Conservation (phyloP, 2,797 vertebrate genomes). For the Propithecus perrieri region DNA sequence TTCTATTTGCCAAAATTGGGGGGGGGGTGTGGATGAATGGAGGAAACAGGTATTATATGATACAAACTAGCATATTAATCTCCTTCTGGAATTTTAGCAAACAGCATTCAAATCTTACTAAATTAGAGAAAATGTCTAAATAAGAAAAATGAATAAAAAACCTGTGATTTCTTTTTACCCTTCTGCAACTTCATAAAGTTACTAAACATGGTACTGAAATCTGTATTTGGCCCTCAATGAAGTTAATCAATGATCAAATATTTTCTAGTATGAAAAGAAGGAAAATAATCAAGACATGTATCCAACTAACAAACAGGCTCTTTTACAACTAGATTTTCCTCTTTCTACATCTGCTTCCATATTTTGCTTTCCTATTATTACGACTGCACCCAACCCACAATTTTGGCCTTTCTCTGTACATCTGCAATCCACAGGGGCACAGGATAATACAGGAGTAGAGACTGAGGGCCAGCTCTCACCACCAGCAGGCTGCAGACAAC, state of each 20-base stretch:
- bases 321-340: background rate
- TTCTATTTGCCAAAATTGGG: background rate
- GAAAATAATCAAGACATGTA: background rate
- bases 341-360: background rate
- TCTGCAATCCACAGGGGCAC: background rate
- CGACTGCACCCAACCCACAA: background rate
- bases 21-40: background rate
- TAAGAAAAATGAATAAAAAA: background rate
- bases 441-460: background rate
- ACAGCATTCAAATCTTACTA: background rate
- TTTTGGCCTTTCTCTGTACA: constrained; percentile 9
- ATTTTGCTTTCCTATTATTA: background rate
- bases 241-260: background rate
- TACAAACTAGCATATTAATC: background rate
- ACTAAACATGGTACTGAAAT: background rate
- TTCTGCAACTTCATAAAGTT: constrained; percentile 22
- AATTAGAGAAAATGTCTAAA: background rate
- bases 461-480: background rate
- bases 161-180: background rate
- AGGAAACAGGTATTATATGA: background rate
- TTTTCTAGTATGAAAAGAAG: constrained; percentile 22
- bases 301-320: background rate
- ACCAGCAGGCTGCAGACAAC: background rate
- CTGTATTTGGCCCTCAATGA: background rate
- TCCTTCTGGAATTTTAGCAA: constrained; percentile 7